These are phyloP conservation scores for Hyppa rectilinea DNA, from an alignment of 2,888 invertebrate species.

Conservation along the genomic window DNA sequence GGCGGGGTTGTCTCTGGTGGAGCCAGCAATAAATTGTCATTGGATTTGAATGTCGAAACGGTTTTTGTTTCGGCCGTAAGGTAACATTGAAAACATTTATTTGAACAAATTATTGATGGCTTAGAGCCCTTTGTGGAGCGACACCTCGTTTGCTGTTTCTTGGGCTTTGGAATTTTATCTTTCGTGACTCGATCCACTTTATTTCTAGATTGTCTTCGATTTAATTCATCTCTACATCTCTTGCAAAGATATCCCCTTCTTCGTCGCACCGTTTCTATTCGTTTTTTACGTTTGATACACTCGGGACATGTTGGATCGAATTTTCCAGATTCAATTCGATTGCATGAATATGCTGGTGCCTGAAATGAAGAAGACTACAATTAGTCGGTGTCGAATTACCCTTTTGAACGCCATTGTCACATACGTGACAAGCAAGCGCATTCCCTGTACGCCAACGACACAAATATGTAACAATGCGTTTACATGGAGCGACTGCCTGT, in stretches of 20 bases:
- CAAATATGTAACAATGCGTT: no score
- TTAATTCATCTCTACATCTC: neutral
- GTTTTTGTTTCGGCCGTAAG: constrained; percentile 17
- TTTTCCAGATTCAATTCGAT: neutral
- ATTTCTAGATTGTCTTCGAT: neutral
- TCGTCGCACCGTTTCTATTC: neutral
- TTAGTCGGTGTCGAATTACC: neutral
- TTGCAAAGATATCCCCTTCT: neutral
- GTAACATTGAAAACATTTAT: constrained; percentile 53
- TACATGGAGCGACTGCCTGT: no score
- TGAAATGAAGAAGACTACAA: constrained; percentile 18
- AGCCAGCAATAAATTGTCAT: constrained; percentile 13
- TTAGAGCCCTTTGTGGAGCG: neutral
- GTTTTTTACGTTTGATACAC: constrained; percentile 20
- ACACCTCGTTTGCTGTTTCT: neutral
- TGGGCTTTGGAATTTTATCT: constrained; percentile 15
- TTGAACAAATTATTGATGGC: constrained; percentile 19
- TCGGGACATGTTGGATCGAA: neutral
- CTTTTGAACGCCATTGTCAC: no score
- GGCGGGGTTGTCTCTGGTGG: neutral
- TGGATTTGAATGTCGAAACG: constrained; percentile 28
- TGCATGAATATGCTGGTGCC: neutral
- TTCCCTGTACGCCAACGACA: no score
- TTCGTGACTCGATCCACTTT: neutral
- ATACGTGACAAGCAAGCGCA: no score